phyloP scores from a whole-genome alignment of 2,888 invertebrate species.

The Sinhomidia bicolor region DNA sequence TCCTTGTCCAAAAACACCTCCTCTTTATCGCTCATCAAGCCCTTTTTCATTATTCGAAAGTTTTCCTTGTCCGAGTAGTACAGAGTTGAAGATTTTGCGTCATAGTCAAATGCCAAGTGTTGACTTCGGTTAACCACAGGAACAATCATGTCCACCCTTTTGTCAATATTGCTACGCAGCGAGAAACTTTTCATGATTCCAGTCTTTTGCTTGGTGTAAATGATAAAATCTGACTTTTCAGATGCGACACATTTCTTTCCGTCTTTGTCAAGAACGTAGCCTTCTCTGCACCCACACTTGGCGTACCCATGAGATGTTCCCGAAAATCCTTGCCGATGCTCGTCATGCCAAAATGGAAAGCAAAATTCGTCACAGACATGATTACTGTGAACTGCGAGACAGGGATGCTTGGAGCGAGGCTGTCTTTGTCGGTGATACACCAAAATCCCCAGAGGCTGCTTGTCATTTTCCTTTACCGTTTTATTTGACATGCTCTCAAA shows the following conservation, averaged over 20 bases:
- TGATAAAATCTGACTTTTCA: constrained; percentile 69
- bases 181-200: constrained; percentile 73
- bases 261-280: constrained; percentile 66
- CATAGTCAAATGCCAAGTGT: constrained; percentile 88
- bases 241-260: constrained; percentile 50
- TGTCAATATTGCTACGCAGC: constrained; percentile 73
- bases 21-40: constrained; percentile 85
- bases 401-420: constrained; percentile 83
- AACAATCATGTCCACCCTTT: constrained; percentile 85
- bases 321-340: too few relatives aligned
- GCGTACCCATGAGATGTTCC: too few relatives aligned
- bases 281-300: constrained; percentile 76
- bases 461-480: constrained; percentile 83
- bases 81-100: constrained; percentile 85
- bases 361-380: constrained; percentile 88
- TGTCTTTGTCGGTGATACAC: constrained; percentile 90
- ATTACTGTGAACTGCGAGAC: constrained; percentile 52
- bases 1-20: constrained; percentile 85
- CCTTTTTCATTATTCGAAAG: constrained; percentile 82
- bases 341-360: constrained; percentile 85
- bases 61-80: constrained; percentile 85
- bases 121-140: constrained; percentile 87
- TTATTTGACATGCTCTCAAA: constrained; percentile 83
- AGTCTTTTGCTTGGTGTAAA: constrained; percentile 72
- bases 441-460: constrained; percentile 86